Conservation (phyloP, 1,140 invertebrate species). For the Physella acuta region DNA sequence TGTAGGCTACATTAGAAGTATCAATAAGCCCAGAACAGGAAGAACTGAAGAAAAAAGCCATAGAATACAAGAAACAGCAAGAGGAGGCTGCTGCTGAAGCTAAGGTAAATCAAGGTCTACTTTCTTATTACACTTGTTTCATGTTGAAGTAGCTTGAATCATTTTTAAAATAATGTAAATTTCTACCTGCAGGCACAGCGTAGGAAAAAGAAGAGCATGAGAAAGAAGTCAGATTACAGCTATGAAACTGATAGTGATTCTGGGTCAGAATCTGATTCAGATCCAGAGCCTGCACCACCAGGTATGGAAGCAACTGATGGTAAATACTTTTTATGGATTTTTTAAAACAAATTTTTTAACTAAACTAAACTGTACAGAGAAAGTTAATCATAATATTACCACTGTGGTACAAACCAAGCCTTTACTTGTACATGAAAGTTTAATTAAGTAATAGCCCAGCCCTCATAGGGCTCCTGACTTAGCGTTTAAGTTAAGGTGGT, state of each 20-base stretch:
- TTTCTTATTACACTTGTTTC: neutral
- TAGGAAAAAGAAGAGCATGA: slow-evolving; percentile 29
- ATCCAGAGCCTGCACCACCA: slow-evolving; percentile 57
- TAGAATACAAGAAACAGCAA: slow-evolving; percentile 59
- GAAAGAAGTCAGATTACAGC: slow-evolving; percentile 52
- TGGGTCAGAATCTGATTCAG: slow-evolving; percentile 54
- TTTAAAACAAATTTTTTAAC: no score
- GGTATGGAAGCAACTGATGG: slow-evolving; percentile 30
- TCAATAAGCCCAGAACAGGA: slow-evolving; percentile 56
- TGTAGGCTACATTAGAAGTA: slow-evolving; percentile 43
- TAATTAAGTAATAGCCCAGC: neutral
- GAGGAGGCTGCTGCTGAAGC: slow-evolving; percentile 40
- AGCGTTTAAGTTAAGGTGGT: no score
- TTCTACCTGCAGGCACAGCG: slow-evolving; percentile 23
- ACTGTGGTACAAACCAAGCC: no score
- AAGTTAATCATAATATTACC: no score
- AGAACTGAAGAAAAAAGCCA: slow-evolving; percentile 59
- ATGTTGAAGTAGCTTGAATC: no score
- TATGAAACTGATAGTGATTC: slow-evolving; percentile 58
- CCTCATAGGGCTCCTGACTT: no score
- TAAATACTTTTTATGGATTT: no score
- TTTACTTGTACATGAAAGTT: no score
- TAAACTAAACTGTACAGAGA: no score
- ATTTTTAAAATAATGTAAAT: no score
- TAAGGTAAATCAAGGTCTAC: slow-evolving; percentile 21